These are phyloP conservation scores for Gasterosteus aculeatus DNA, from an alignment of 2,113 vertebrate species.

Conservation along the genomic window DNA sequence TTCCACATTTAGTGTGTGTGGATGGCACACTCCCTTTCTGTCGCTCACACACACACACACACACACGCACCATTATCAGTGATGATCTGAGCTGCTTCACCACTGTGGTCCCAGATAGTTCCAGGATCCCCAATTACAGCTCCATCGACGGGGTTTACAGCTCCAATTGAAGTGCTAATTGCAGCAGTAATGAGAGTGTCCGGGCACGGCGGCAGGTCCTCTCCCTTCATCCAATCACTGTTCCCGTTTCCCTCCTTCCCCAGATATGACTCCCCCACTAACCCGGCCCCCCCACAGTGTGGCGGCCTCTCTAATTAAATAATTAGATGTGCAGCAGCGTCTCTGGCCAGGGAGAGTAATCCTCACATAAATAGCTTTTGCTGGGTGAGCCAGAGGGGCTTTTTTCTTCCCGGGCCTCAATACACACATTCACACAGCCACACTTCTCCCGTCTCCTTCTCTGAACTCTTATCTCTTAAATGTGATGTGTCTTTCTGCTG, in stretches of 20 bases:
- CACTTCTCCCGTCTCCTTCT: conserved; percentile 4
- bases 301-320: conserved; percentile 96
- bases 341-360: conserved; percentile 94
- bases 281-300: conserved; percentile 74
- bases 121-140: conserved; percentile 94
- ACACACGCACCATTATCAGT: conserved; percentile 35
- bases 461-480: conserved; percentile 5
- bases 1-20: background rate
- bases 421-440: conserved; percentile 20
- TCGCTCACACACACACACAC: conserved; percentile 1
- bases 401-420: conserved; percentile 63
- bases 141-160: conserved; percentile 94
- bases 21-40: background rate
- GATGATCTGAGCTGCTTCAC: conserved; percentile 81
- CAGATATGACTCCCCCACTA: conserved; percentile 26
- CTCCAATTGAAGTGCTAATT: conserved; percentile 99
- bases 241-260: conserved; percentile 64
- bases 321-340: conserved; percentile 97
- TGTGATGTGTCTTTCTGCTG: conserved; percentile 11
- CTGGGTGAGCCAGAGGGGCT: conserved; percentile 86
- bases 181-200: conserved; percentile 96
- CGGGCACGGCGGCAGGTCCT: conserved; percentile 87
- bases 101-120: conserved; percentile 89
- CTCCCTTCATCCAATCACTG: conserved; percentile 92
- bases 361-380: conserved; percentile 99